phyloP scores from a whole-genome alignment of 2,113 vertebrate genomes.

The Aplodontia rufa region DNA sequence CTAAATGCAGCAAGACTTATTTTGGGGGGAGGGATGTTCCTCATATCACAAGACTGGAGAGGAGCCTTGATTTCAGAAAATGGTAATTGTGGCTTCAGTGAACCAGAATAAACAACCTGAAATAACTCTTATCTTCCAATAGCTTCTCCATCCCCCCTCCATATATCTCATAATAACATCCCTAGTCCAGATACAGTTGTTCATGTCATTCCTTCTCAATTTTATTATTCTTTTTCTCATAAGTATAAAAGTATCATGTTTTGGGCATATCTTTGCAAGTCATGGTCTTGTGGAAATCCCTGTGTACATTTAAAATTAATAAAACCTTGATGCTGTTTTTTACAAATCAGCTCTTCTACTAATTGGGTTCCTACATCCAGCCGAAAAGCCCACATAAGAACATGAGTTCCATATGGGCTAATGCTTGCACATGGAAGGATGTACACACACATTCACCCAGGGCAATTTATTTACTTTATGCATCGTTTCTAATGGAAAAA shows the following conservation, averaged over 20 bases:
- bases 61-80: not conserved
- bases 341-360: not conserved
- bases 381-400: not conserved
- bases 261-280: not conserved
- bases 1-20: not conserved
- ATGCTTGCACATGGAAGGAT: not conserved
- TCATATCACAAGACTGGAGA: not conserved
- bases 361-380: too few relatives aligned
- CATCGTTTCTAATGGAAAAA: not conserved
- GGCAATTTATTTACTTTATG: not conserved
- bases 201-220: not conserved
- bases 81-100: not conserved
- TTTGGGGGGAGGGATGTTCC: not conserved
- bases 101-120: not conserved
- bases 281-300: not conserved
- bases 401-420: not conserved
- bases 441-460: not conserved
- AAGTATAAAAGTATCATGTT: not conserved
- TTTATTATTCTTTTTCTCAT: not conserved
- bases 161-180: not conserved
- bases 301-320: not conserved
- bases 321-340: not conserved
- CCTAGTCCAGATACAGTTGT: not conserved
- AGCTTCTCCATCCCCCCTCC: not conserved
- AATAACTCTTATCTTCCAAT: not conserved